phyloP scores from a whole-genome alignment of 1,140 invertebrate species.

The Colletes gigas region DNA sequence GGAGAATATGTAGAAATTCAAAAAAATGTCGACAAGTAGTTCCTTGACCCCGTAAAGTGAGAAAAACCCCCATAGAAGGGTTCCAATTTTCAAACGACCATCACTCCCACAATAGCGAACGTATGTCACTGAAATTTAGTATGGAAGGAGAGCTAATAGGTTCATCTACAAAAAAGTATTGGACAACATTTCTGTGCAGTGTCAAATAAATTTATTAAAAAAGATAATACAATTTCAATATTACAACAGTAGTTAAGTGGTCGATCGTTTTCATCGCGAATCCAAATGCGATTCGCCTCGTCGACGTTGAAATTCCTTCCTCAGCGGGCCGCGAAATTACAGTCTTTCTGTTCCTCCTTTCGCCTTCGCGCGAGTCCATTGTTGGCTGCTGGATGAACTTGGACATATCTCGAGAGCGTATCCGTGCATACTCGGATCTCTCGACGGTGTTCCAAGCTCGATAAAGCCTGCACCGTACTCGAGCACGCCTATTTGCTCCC shows the following conservation, averaged over 20 bases:
- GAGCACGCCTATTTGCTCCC: constrained; percentile 1
- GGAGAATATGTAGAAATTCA: too few relatives aligned
- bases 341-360: not conserved
- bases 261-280: not conserved
- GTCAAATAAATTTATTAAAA: too few relatives aligned
- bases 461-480: constrained; percentile 7
- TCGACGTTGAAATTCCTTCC: not conserved
- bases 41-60: too few relatives aligned
- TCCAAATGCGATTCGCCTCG: not conserved
- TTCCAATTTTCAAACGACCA: too few relatives aligned
- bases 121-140: too few relatives aligned
- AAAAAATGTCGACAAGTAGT: too few relatives aligned
- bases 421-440: constrained; percentile 2
- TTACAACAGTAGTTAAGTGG: not conserved
- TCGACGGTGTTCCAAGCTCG: constrained; percentile 4
- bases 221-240: not conserved
- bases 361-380: not conserved
- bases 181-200: too few relatives aligned
- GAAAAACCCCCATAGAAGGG: too few relatives aligned
- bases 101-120: too few relatives aligned
- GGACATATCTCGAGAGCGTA: not conserved
- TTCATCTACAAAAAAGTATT: too few relatives aligned
- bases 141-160: too few relatives aligned
- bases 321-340: not conserved
- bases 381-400: not conserved